Percentiles rank a stretch among this genome's conserved stretches.
phyloP scores from a whole-genome alignment of 2,113 vertebrate species.

The Erinaceus europaeus region DNA sequence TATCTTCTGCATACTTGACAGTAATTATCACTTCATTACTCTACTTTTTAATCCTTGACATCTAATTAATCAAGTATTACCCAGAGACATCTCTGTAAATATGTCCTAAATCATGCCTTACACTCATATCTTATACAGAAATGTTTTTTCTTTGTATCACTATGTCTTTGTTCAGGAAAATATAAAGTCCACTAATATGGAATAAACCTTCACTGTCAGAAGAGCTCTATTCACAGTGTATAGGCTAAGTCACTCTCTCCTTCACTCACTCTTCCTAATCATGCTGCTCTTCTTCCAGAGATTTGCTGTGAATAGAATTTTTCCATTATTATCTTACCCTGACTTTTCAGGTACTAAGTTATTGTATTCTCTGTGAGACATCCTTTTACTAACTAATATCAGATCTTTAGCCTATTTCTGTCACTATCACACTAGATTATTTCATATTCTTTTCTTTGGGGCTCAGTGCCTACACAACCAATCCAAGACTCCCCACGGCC shows the following conservation, averaged over 20 bases:
- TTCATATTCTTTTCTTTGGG: too few species aligned
- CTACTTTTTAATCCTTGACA: neutral
- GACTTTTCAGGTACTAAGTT: neutral
- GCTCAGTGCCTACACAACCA: too few species aligned
- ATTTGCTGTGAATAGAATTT: neutral
- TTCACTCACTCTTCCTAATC: neutral
- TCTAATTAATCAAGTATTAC: constrained; percentile 23
- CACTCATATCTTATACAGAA: too few species aligned
- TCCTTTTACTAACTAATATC: neutral
- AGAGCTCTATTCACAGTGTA: neutral
- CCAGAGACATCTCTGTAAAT: neutral
- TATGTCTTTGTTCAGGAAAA: neutral
- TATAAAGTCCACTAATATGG: neutral
- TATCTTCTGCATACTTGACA: neutral
- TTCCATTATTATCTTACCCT: neutral
- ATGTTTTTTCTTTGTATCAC: neutral
- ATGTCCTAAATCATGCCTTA: neutral
- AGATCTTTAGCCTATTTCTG: neutral
- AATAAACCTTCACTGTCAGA: neutral
- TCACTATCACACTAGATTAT: neutral
- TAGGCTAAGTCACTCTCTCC: neutral
- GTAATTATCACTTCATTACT: neutral
- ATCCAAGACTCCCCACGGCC: too few species aligned
- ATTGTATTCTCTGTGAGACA: neutral
- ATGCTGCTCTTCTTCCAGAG: neutral